Percentiles rank a stretch among this genome's conserved stretches.
phyloP scores from a whole-genome alignment of 92 coral and sea anemone genomes.

The Virgularia gustaviana region DNA sequence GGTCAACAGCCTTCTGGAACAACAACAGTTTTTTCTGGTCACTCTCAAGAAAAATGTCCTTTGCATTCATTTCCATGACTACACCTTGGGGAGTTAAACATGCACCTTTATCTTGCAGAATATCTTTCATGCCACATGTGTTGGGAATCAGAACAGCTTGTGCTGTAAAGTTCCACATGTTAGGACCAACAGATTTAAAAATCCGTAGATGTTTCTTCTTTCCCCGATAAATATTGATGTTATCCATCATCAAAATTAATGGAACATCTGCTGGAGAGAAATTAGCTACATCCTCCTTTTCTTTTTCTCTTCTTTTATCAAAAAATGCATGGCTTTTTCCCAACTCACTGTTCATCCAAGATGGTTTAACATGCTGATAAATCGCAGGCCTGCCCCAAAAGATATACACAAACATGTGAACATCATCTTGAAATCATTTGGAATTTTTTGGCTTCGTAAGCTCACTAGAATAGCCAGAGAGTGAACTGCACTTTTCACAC shows the following conservation, averaged over 20 bases:
- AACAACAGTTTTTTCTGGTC: slow-evolving; percentile 23
- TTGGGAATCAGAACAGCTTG: slow-evolving; percentile 42
- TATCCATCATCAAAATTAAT: slow-evolving; percentile 47
- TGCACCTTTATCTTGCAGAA: slow-evolving; percentile 24
- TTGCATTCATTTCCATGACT: slow-evolving; percentile 9
- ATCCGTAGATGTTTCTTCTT: slow-evolving; percentile 44
- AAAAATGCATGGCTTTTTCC: slow-evolving; percentile 47
- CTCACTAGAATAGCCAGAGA: slow-evolving; percentile 32
- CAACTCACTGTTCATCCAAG: slow-evolving; percentile 43
- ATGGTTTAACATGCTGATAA: slow-evolving; percentile 29
- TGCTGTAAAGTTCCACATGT: slow-evolving; percentile 53
- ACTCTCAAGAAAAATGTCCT: slow-evolving; percentile 27
- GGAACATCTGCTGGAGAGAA: slow-evolving; percentile 33
- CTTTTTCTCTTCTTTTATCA: slow-evolving; percentile 10
- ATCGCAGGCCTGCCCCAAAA: slow-evolving; percentile 37
- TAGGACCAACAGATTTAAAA: slow-evolving; percentile 28
- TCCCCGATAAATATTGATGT: slow-evolving; percentile 51
- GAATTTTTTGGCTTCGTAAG: slow-evolving; percentile 41
- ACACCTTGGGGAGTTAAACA: slow-evolving; percentile 9
- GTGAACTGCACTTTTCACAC: slow-evolving; percentile 34
- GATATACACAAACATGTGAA: slow-evolving; percentile 42
- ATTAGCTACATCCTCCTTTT: slow-evolving; percentile 18
- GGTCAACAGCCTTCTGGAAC: slow-evolving; percentile 29
- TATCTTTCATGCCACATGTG: slow-evolving; percentile 33
- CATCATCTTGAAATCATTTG: slow-evolving; percentile 35